phyloP scores from a whole-genome alignment of 1,140 invertebrate genomes.

The Saccostrea echinata region DNA sequence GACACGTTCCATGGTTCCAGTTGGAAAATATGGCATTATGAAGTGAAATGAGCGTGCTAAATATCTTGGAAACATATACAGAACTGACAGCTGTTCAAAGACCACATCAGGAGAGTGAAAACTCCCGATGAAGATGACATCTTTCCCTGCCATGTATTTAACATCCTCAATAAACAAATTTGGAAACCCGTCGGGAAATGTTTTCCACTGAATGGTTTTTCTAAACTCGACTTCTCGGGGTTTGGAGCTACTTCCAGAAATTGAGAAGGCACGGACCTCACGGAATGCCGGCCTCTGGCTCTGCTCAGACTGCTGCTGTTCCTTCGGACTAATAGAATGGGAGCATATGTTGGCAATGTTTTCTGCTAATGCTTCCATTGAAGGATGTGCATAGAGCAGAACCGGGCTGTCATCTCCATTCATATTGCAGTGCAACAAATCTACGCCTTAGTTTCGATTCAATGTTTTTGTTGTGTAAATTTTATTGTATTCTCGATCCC shows the following conservation, averaged over 20 bases:
- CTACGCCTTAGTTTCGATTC: neutral
- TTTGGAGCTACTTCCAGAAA: slow-evolving; percentile 41
- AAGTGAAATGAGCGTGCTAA: slow-evolving; percentile 78
- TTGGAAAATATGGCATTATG: slow-evolving; percentile 80
- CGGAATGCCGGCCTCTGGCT: neutral
- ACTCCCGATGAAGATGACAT: slow-evolving; percentile 80
- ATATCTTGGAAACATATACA: slow-evolving; percentile 80
- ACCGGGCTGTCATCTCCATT: slow-evolving; percentile 62
- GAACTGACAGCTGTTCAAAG: slow-evolving; percentile 80
- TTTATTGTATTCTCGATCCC: neutral
- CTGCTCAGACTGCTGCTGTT: neutral
- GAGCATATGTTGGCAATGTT: neutral
- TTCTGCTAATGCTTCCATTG: slow-evolving; percentile 68
- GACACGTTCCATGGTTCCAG: slow-evolving; percentile 80
- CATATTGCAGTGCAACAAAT: neutral
- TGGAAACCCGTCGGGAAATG: slow-evolving; percentile 79
- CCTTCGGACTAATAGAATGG: neutral
- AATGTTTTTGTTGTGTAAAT: neutral
- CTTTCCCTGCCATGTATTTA: slow-evolving; percentile 78
- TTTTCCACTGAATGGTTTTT: slow-evolving; percentile 75
- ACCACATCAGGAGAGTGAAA: slow-evolving; percentile 78
- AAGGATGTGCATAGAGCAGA: slow-evolving; percentile 72
- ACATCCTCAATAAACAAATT: slow-evolving; percentile 80
- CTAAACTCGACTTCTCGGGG: slow-evolving; percentile 67
- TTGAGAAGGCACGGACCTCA: slow-evolving; percentile 48